These are phyloP conservation scores for Miltochrista miniata DNA, from an alignment of 2,888 invertebrate species.

Conservation along the genomic window DNA sequence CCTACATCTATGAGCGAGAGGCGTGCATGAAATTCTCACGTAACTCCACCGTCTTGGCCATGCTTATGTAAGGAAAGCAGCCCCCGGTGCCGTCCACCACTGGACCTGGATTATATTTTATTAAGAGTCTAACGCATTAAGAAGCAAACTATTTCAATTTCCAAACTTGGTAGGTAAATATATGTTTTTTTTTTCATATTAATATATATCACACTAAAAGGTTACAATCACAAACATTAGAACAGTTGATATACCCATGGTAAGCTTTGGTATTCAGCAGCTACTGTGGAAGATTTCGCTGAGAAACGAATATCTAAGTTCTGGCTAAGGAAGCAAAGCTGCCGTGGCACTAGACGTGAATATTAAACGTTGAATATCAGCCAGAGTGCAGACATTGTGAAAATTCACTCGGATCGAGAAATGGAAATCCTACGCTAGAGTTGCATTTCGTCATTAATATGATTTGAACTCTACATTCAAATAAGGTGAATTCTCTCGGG, in stretches of 20 bases:
- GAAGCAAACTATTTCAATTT: no score
- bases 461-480: slow-evolving; percentile 58
- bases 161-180: no score
- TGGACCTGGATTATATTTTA: no score
- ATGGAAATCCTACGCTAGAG: slow-evolving; percentile 69
- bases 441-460: slow-evolving; percentile 70
- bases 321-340: slow-evolving; percentile 64
- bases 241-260: slow-evolving; percentile 20
- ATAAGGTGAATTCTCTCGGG: slow-evolving; percentile 35
- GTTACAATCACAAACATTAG: no score
- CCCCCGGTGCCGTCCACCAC: no score
- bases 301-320: slow-evolving; percentile 67
- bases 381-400: slow-evolving; percentile 66
- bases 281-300: slow-evolving; percentile 51
- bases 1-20: no score
- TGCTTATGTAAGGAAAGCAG: no score
- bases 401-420: slow-evolving; percentile 65
- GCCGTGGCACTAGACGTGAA: slow-evolving; percentile 60
- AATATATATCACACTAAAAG: no score
- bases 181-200: no score
- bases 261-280: slow-evolving; percentile 42
- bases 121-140: no score
- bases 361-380: slow-evolving; percentile 72
- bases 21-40: no score
- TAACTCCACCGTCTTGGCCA: no score